Conservation (phyloP, 2,888 invertebrate genomes). For the Temnothorax rugatulus region DNA sequence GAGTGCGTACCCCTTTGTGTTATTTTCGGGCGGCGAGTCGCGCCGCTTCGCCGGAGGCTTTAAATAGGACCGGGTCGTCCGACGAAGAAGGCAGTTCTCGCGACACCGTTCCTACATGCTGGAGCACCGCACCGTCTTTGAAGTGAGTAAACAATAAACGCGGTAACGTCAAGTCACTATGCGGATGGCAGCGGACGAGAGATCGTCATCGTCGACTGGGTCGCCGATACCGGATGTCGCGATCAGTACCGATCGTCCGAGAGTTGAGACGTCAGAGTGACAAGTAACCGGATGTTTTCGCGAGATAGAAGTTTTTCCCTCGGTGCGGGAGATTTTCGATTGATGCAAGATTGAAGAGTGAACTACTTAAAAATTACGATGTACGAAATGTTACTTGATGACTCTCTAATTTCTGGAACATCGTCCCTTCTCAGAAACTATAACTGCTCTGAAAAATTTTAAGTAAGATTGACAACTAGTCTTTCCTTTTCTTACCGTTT, state of each 20-base stretch:
- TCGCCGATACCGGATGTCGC: conserved; percentile 9
- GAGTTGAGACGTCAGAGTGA: background rate
- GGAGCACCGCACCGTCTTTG: conserved; percentile 85
- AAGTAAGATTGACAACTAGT: background rate
- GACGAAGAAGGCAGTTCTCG: conserved; percentile 83
- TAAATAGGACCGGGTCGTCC: conserved; percentile 85
- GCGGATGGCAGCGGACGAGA: conserved; percentile 14
- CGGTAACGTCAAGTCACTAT: background rate
- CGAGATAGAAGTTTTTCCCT: background rate
- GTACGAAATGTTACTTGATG: background rate
- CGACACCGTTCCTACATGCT: conserved; percentile 84
- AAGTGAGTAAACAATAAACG: conserved; percentile 84
- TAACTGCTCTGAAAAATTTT: background rate
- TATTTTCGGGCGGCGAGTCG: conserved; percentile 84
- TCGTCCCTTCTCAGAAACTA: background rate
- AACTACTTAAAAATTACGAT: background rate
- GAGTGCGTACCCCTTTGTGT: conserved; percentile 84
- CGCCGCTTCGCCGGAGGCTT: conserved; percentile 81
- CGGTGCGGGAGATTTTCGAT: background rate
- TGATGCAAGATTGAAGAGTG: background rate
- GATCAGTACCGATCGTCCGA: background rate
- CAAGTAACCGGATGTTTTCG: background rate
- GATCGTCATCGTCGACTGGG: background rate
- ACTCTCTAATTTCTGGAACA: background rate
- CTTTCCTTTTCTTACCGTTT: background rate